Base-by-base conservation (phyloP, 2,797 vertebrate genomes). In the Gadopsis bispinosus region DNA sequence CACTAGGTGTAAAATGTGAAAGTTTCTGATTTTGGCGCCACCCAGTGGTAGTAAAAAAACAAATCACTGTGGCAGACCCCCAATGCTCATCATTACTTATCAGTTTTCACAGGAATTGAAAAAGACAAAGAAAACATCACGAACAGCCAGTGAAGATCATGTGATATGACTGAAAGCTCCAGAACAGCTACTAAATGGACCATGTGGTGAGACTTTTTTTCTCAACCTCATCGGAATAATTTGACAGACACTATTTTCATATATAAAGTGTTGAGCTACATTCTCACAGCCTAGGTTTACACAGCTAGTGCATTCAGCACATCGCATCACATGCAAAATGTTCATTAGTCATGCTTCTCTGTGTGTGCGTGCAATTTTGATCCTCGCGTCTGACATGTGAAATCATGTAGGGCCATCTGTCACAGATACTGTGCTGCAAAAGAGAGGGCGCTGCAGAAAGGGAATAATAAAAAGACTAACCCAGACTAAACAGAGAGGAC, bases 331-430 rank as follows among this genome's bases (percentile, higher is more conserved):
- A 71, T 56, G n/a, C 62, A 75, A 71, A 74, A 73, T 43, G 64
- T 62, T 65, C 50, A 73, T 77, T 71, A 62, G 75, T 78, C 62
- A 61, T 64, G 51, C 56, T 70, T 62, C 17, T 61, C 33, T 37
- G 35, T 37, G 35, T 37, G 35, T 37, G 35, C 35, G 35, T 37
- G 12, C 10, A 10, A 54, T 45, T 69, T 43, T 75, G 58, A 79
- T 74, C 80, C 68, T 50, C 4, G 13, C 3, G 4, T 80, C 60
- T 86, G 85, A 89, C 26, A 71, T 85, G 88, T 88, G 86, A 90
- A 88, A 79, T 86, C 87, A 89, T 85, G 80, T 89, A 61, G 83
- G 65, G 82, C 91, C 92, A 91, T 89, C 91, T 92, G 91, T 90
- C 85, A 75, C 73, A 73, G 71, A 77, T 45, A 75, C 75, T 74